Conservation (phyloP, 2,888 invertebrate genomes). For the Plebejus anna region DNA sequence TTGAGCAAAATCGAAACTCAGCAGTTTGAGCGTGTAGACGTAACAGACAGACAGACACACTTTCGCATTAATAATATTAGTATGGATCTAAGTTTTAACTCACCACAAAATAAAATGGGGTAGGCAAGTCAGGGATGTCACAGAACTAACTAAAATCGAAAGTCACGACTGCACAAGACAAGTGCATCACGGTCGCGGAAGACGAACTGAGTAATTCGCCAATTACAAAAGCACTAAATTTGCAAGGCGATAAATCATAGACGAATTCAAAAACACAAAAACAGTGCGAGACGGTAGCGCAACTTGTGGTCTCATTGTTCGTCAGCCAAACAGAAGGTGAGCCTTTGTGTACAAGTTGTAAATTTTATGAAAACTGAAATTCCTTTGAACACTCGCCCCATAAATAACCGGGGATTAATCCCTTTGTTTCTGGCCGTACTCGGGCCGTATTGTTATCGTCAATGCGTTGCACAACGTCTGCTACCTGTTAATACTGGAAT, state of each 20-base stretch:
- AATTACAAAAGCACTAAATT: conserved; percentile 75
- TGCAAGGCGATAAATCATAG: conserved; percentile 70
- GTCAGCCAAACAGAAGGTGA: conserved; percentile 79
- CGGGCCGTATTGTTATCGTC: conserved; percentile 59
- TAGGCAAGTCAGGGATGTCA: neutral
- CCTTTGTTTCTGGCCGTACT: conserved; percentile 74
- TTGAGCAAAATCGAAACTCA: no score
- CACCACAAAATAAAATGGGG: neutral
- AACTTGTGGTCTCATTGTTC: conserved; percentile 74
- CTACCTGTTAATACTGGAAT: conserved; percentile 54
- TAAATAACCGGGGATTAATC: conserved; percentile 74
- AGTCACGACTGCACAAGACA: conserved; percentile 30
- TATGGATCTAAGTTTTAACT: neutral
- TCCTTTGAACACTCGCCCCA: conserved; percentile 76
- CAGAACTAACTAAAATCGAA: neutral
- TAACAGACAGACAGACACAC: no score
- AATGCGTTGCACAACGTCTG: conserved; percentile 58
- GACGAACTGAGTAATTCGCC: conserved; percentile 62
- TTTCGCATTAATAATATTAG: no score
- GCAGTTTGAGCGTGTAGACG: no score
- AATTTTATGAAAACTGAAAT: conserved; percentile 81
- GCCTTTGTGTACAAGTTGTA: conserved; percentile 74
- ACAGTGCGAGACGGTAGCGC: conserved; percentile 78
- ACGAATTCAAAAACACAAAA: conserved; percentile 79
- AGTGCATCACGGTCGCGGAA: conserved; percentile 50